A percentile compares a stretch with the other conserved stretches of the same genome.
These are phyloP conservation scores for Caradrina kadenii DNA, from an alignment of 2,888 invertebrate genomes.

Conservation along the genomic window DNA sequence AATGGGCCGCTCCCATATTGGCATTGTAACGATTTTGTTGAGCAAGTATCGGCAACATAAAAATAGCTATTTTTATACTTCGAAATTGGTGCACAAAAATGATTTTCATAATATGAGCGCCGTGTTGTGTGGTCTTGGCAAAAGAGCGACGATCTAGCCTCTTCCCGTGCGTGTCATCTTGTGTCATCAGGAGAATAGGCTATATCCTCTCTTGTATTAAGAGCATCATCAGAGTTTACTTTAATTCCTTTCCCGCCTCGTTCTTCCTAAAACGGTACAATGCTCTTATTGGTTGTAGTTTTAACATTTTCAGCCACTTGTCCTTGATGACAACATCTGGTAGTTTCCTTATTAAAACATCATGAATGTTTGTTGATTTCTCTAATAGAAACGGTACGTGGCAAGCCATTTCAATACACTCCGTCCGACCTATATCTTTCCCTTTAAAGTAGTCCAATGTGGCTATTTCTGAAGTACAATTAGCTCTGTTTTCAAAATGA, in stretches of 20 bases:
- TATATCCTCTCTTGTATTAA: conserved; percentile 28
- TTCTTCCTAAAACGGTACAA: background rate
- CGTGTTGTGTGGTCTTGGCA: conserved; percentile 17
- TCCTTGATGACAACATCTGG: background rate
- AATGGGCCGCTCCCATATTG: conserved; percentile 35
- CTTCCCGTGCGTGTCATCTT: conserved; percentile 21
- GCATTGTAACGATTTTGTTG: conserved; percentile 67
- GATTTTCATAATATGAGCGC: conserved; percentile 20
- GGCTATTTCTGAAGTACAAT: conserved; percentile 32
- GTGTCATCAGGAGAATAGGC: conserved; percentile 16
- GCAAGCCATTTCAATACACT: background rate
- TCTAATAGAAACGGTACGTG: background rate
- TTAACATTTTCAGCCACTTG: background rate
- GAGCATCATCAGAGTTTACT: conserved; percentile 11
- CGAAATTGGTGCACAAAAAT: conserved; percentile 38
- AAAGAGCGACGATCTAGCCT: conserved; percentile 13
- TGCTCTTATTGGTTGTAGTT: background rate
- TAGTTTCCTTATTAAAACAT: background rate
- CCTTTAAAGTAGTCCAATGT: conserved; percentile 21
- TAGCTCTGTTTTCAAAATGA: conserved; percentile 42
- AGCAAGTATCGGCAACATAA: conserved; percentile 53
- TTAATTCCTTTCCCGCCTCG: conserved; percentile 1
- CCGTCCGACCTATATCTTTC: conserved; percentile 23
- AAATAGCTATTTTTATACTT: conserved; percentile 49
- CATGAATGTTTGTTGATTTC: background rate